phyloP scores from a whole-genome alignment of 2,113 vertebrate genomes.

The Natator depressus region DNA sequence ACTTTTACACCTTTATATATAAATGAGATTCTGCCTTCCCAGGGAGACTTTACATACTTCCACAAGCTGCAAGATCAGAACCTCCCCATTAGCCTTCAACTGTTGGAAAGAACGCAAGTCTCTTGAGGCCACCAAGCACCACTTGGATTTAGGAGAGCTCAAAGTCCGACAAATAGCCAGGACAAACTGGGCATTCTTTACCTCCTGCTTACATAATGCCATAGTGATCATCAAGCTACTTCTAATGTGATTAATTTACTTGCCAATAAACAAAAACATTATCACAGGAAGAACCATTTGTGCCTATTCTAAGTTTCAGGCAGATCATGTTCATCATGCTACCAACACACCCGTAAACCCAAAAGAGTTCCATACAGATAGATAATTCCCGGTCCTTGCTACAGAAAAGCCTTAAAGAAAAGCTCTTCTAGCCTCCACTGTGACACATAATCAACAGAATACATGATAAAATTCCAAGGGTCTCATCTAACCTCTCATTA shows the following conservation, averaged over 20 bases:
- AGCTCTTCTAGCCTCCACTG: not conserved
- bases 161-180: not conserved
- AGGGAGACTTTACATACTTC: fast-evolving
- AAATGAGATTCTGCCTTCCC: not conserved
- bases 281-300: not conserved
- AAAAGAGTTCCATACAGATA: not conserved
- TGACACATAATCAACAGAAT: not conserved
- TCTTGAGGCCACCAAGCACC: too few species aligned
- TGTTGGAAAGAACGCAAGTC: not conserved
- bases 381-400: not conserved
- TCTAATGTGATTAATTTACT: not conserved
- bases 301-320: not conserved
- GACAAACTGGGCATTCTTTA: not conserved
- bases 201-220: not conserved
- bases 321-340: not conserved
- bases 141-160: too few species aligned
- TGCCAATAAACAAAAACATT: too few species aligned
- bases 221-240: not conserved
- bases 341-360: not conserved
- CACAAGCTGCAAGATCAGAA: not conserved
- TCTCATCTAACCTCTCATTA: not conserved
- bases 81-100: not conserved
- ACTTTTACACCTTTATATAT: not conserved
- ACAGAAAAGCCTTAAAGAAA: not conserved
- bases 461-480: not conserved